Evolutionary conservation across 2,797 vertebrate genomes (phyloP), one percentile per base, ranked within the genome.

Genomic region (Intellagama lesueurii): DNA sequence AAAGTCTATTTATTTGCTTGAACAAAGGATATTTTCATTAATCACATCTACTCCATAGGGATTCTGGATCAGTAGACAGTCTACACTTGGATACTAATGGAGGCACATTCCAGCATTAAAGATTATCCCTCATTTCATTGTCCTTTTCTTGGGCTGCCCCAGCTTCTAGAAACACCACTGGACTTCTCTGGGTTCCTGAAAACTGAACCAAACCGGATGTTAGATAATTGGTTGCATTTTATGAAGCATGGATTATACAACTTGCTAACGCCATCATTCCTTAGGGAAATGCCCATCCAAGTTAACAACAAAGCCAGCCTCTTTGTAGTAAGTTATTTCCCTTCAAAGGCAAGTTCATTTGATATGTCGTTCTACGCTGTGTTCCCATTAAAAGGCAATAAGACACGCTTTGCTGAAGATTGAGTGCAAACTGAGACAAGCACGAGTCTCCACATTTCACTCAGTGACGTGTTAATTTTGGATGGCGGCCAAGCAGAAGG

Each of bases 371-470:
- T 84, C 47, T 35, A 64, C 11, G 7, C 66, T 66, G 11, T 79
- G 75, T 84, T 79, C 82, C 82, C 82, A 80, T 80, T 89, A 85
- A 70, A 80, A 80, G 75, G 76, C 66, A 85, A 89, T 89, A 70
- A 89, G 88, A 89, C 88, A 64, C 19, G 82, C 75, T 85, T 64
- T 80, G 82, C 68, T 85, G 88, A 47, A 79, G 76, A 89, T 47
- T 72, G 76, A 89, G 28, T 79, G 76, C 44, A 85, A 84, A 32
- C 17, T 47, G 68, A 60, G 75, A 70, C 32, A 69, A 12, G 24
- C 32, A 60, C 7, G 2, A 32, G 22, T 80, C 47, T 77, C 73
- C 8, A 22, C 3, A 30, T 88, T 83, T 88, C 56, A 66, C 72
- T 72, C 35, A 6, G 32, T 12, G 76, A 72, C 40, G 8, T 85